Conservation (phyloP, 2,888 invertebrate genomes). For the Cepaea hortensis region DNA sequence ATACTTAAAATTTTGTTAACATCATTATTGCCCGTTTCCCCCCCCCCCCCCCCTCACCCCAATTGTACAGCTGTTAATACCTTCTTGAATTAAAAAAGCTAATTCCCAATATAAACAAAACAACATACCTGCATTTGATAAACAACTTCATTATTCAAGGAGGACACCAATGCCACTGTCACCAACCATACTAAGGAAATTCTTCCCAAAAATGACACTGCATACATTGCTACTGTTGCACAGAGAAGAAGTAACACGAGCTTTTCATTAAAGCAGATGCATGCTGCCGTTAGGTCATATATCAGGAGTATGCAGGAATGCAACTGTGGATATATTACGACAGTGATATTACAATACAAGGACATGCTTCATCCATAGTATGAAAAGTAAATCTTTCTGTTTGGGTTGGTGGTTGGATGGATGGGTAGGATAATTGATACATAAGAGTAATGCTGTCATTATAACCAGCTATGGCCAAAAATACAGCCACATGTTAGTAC, state of each 20-base stretch:
- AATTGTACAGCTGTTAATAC: too few species aligned
- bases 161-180: not conserved
- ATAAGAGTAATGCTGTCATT: too few species aligned
- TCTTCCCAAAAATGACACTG: not conserved
- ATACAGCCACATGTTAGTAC: too few species aligned
- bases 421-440: too few species aligned
- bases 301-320: conserved; percentile 57
- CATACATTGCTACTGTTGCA: conserved; percentile 2
- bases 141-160: not conserved
- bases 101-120: not conserved
- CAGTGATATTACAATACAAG: too few species aligned
- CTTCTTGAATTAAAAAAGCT: not conserved
- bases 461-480: too few species aligned
- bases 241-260: not conserved
- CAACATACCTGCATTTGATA: conserved; percentile 8
- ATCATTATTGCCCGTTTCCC: too few species aligned
- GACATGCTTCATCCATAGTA: too few species aligned
- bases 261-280: not conserved
- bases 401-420: too few species aligned
- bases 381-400: too few species aligned
- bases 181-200: conserved; percentile 4
- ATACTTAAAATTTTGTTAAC: too few species aligned
- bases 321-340: conserved; percentile 46
- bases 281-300: conserved; percentile 44
- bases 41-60: too few species aligned